phyloP scores from a whole-genome alignment of 2,888 invertebrate species.

The Gibbula magus region DNA sequence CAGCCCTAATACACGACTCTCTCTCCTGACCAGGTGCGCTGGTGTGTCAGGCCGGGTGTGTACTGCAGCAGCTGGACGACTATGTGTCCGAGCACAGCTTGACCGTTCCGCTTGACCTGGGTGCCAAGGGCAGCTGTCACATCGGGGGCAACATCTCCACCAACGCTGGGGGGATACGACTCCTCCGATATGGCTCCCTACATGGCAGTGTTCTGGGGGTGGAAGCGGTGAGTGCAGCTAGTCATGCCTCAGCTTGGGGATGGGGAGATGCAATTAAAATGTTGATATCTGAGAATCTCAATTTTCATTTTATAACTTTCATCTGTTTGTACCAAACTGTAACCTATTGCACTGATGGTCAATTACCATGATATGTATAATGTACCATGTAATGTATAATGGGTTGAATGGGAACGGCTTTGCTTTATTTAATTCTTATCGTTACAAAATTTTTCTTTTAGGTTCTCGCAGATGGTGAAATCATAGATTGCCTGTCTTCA shows the following conservation, averaged over 20 bases:
- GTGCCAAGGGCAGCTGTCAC: slow-evolving; percentile 96
- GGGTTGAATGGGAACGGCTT: too few relatives aligned
- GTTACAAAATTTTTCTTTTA: slow-evolving; percentile 35
- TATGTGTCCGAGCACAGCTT: slow-evolving; percentile 84
- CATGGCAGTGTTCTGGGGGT: slow-evolving; percentile 93
- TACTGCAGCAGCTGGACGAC: slow-evolving; percentile 89
- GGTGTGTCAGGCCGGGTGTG: slow-evolving; percentile 92
- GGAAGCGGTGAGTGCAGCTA: slow-evolving; percentile 90
- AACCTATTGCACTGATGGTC: too few relatives aligned
- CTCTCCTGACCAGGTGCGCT: slow-evolving; percentile 65
- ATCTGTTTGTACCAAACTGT: too few relatives aligned
- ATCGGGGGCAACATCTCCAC: slow-evolving; percentile 97
- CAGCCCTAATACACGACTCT: too few relatives aligned
- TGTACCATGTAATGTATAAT: too few relatives aligned
- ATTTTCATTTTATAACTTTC: too few relatives aligned
- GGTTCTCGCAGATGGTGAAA: slow-evolving; percentile 76
- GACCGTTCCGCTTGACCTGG: slow-evolving; percentile 96
- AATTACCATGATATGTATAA: too few relatives aligned
- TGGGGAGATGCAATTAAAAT: too few relatives aligned
- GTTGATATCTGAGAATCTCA: too few relatives aligned
- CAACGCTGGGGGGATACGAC: slow-evolving; percentile 94
- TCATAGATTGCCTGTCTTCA: slow-evolving; percentile 89
- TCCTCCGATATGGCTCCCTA: slow-evolving; percentile 95
- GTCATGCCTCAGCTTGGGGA: slow-evolving; percentile 40
- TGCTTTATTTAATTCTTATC: not conserved